Evolutionary conservation across 2,113 vertebrate genomes (phyloP).

Genomic region (Corydoras sp.): DNA sequence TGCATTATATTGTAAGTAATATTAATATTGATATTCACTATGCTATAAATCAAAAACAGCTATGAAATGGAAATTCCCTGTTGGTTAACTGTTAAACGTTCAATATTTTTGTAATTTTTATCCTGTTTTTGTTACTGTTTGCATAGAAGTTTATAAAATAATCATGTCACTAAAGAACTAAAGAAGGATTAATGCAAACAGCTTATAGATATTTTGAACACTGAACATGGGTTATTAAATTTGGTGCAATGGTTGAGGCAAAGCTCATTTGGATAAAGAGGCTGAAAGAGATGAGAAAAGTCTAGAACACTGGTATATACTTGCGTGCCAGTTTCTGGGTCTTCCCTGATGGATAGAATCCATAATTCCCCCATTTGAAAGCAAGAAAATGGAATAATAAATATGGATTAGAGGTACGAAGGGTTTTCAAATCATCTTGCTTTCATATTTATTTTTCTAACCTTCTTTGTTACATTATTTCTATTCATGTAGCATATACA

Average conservation of each 20-base stretch:
- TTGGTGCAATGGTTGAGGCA: background rate
- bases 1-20: too few relatives aligned
- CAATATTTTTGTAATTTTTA: too few relatives aligned
- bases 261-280: background rate
- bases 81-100: too few relatives aligned
- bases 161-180: background rate
- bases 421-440: conserved; percentile 40
- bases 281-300: conserved; percentile 24
- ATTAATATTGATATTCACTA: too few relatives aligned
- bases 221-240: background rate
- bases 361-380: conserved; percentile 61
- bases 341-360: conserved; percentile 50
- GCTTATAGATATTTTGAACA: background rate
- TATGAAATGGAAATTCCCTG: too few relatives aligned
- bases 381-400: conserved; percentile 61
- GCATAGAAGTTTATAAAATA: background rate
- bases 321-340: conserved; percentile 46
- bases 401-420: conserved; percentile 58
- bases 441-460: background rate
- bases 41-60: too few relatives aligned
- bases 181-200: background rate
- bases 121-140: too few relatives aligned
- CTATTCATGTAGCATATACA: conserved; percentile 48
- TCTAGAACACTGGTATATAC: conserved; percentile 8
- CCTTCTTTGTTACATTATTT: background rate